phyloP scores from a whole-genome alignment of 1,140 invertebrate species.

The Zaprionus davidi region DNA sequence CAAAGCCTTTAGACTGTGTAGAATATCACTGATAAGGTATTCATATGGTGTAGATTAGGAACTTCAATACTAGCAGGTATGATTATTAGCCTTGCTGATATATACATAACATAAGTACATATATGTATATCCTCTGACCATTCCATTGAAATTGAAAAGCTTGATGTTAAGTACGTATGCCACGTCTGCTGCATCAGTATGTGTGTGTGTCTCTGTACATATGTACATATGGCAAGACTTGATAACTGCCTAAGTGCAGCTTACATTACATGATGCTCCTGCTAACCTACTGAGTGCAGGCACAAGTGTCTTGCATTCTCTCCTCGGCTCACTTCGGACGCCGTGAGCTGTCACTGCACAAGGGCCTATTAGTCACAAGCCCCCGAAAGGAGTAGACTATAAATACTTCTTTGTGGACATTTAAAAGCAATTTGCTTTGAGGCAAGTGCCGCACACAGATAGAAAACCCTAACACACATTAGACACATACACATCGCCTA shows the following conservation, averaged over 20 bases:
- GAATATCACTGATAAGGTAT: not conserved
- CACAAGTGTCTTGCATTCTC: slow-evolving; percentile 27
- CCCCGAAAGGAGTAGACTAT: slow-evolving; percentile 37
- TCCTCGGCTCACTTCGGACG: slow-evolving; percentile 15
- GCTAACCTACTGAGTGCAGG: slow-evolving; percentile 18
- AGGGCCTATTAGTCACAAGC: slow-evolving; percentile 61
- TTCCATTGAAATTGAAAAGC: not conserved
- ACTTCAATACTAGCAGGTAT: too few relatives aligned
- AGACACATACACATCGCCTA: not conserved
- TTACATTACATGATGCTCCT: not conserved
- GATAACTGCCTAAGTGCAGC: slow-evolving; percentile 12
- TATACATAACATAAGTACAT: not conserved
- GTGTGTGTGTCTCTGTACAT: not conserved
- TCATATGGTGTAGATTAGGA: too few relatives aligned
- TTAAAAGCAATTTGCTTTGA: slow-evolving; percentile 69
- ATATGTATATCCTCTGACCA: not conserved
- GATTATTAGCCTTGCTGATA: too few relatives aligned
- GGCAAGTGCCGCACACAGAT: slow-evolving; percentile 6
- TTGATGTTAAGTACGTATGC: not conserved
- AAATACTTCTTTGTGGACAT: slow-evolving; percentile 72
- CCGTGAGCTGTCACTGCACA: slow-evolving; percentile 59
- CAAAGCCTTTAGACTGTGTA: not conserved
- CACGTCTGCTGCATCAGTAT: not conserved
- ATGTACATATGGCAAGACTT: slow-evolving; percentile 4
- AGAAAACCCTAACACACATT: slow-evolving; percentile 14